Base-by-base conservation (phyloP, 1,140 invertebrate genomes). In the Eumeta japonica region DNA sequence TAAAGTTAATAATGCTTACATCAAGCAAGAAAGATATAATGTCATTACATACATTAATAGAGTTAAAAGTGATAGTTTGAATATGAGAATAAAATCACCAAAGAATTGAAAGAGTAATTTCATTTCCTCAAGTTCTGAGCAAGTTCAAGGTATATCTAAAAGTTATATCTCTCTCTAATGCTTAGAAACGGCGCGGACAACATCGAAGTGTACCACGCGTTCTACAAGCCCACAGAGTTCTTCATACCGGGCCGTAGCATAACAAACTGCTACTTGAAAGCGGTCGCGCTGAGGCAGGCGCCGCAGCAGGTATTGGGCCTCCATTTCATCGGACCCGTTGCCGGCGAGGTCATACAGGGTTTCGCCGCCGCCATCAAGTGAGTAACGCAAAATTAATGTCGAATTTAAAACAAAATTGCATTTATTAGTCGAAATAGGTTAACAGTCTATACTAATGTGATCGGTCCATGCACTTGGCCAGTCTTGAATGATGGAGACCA, bases 341-440 rank as follows among this genome's bases (percentile, higher is more conserved):
- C 96, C 33, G 96, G 96, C 15, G 97, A 99, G 81, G 87, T 98
- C 27, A 97, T 96, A 36, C 96, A 98, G 81, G 95, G 94, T 42
- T 97, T 94, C 79, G 87, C 90, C 1, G 82, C 83, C 17, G 88
- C 88, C 19, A 73, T 90, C 3, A 90, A 90, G 85, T 89, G 58
- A 79, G 79, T 78, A 29, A 15, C 3, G 1, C 2, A 13, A 34
- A 34, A 27, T 10, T n/a, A 9, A 3, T 35, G 15, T n/a, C 13
- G 11, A 29, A 35, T n/a, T 11, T 20, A 16, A 15, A 1, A n/a
- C n/a, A n/a, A n/a, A 7, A n/a, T n/a, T n/a, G n/a, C n/a, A n/a
- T 24, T 7, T 7, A n/a, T 24, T 24, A n/a, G 20, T n/a, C 20
- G n/a, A 24, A 24, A 7, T 24, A 24, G n/a, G n/a, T 24, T 24